These are phyloP conservation scores for Rhynchophorus ferrugineus DNA, from an alignment of 1,140 invertebrate species.

Conservation along the genomic window DNA sequence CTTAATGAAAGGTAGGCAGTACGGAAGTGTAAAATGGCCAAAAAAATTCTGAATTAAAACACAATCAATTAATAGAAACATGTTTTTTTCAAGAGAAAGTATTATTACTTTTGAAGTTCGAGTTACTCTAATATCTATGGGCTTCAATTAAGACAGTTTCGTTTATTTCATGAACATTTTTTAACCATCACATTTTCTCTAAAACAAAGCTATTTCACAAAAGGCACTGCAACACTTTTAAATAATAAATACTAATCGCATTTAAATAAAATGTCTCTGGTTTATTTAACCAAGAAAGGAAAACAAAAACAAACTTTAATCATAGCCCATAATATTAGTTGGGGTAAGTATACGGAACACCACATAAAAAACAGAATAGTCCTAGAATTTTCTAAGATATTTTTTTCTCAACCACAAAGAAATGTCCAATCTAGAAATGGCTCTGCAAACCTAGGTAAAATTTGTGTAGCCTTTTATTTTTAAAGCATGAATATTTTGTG, in stretches of 20 bases:
- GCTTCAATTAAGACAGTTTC: not conserved
- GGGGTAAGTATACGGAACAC: conserved; percentile 5
- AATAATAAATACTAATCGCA: conserved; percentile 4
- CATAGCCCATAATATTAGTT: not conserved
- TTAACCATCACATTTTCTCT: not conserved
- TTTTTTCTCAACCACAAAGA: conserved; percentile 8
- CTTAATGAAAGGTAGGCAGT: conserved; percentile 23
- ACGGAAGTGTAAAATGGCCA: conserved; percentile 22
- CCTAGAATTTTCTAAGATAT: conserved; percentile 15
- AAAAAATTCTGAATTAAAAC: not conserved
- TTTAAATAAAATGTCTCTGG: conserved; percentile 1
- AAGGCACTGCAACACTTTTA: not conserved
- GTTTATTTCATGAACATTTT: not conserved
- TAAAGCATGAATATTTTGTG: conserved; percentile 18
- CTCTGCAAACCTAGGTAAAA: conserved; percentile 22
- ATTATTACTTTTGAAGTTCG: conserved; percentile 2
- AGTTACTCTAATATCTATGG: not conserved
- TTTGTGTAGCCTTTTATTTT: conserved; percentile 22
- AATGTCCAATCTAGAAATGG: conserved; percentile 13
- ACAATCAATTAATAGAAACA: not conserved
- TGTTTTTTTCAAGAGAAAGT: too few relatives aligned
- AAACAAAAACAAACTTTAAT: not conserved
- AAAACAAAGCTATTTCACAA: not conserved
- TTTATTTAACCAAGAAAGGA: too few relatives aligned
- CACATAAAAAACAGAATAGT: conserved; percentile 17